A percentile compares a stretch with the other conserved stretches of the same genome.
These are phyloP conservation scores for Ophion costatus DNA, from an alignment of 2,888 invertebrate species.

Conservation along the genomic window DNA sequence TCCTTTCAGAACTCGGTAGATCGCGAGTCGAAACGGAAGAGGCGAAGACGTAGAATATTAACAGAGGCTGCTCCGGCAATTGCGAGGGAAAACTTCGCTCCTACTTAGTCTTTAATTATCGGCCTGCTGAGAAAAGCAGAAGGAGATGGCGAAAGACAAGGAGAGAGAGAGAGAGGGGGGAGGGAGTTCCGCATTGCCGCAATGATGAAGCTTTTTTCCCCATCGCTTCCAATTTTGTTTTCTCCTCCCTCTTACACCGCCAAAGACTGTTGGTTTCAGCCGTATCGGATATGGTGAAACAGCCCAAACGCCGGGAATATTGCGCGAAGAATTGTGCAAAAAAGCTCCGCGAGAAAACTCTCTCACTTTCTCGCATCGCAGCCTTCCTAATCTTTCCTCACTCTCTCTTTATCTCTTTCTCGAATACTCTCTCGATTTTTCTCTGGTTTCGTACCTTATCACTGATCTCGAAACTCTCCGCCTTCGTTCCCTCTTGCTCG, in stretches of 20 bases:
- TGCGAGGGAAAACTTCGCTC: conserved; percentile 67
- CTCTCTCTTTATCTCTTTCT: conserved; percentile 19
- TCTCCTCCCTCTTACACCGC: neutral
- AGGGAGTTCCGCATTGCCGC: conserved; percentile 33
- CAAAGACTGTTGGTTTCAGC: conserved; percentile 7
- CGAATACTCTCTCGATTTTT: conserved; percentile 5
- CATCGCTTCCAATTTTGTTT: conserved; percentile 24
- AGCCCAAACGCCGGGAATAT: conserved; percentile 32
- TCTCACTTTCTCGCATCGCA: neutral
- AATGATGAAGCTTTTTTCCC: conserved; percentile 49
- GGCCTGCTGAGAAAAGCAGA: conserved; percentile 52
- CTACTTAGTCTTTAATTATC: conserved; percentile 72
- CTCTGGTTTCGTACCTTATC: conserved; percentile 3
- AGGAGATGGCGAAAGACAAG: conserved; percentile 21
- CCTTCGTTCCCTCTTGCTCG: conserved; percentile 8
- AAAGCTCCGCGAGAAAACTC: conserved; percentile 31
- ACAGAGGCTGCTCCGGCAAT: conserved; percentile 22
- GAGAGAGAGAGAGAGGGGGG: conserved; percentile 30
- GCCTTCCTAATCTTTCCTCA: conserved; percentile 41
- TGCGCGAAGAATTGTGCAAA: conserved; percentile 35
- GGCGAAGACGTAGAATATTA: conserved; percentile 1
- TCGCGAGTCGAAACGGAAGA: neutral
- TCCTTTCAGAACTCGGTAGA: neutral
- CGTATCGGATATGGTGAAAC: conserved; percentile 49
- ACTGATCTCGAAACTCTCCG: conserved; percentile 20